Percentiles rank a stretch among this genome's conserved stretches.
These are phyloP conservation scores for Danaus chrysippus DNA, from an alignment of 2,888 invertebrate species.

Conservation along the genomic window DNA sequence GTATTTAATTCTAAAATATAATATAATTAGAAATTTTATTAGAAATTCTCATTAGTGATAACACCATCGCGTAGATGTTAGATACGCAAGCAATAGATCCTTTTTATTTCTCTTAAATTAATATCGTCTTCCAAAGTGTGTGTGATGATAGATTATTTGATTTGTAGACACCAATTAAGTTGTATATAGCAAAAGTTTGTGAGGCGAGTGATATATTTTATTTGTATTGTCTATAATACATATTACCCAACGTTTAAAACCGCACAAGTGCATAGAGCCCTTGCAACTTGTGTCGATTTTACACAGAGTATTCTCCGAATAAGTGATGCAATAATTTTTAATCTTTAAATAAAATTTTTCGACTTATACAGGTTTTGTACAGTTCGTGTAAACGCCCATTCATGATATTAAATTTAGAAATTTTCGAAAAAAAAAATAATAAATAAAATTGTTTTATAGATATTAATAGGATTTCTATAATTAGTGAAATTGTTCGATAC, in stretches of 20 bases:
- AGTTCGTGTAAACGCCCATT: constrained; percentile 32
- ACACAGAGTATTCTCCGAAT: constrained; percentile 36
- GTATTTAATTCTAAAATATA: constrained; percentile 75
- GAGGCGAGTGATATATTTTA: no score
- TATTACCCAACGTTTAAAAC: constrained; percentile 41
- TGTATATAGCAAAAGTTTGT: constrained; percentile 12
- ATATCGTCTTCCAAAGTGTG: constrained; percentile 73
- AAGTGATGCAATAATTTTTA: constrained; percentile 45
- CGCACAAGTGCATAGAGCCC: constrained; percentile 62
- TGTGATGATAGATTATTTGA: constrained; percentile 44
- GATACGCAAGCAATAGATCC: constrained; percentile 61
- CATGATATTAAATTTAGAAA: constrained; percentile 47
- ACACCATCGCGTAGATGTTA: constrained; percentile 41
- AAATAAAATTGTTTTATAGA: constrained; percentile 42
- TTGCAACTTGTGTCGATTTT: constrained; percentile 57
- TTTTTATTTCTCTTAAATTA: constrained; percentile 39
- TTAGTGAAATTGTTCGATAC: constrained; percentile 69
- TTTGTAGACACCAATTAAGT: constrained; percentile 12
- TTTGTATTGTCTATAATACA: no score
- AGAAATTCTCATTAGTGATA: constrained; percentile 36
- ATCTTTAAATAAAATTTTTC: constrained; percentile 33
- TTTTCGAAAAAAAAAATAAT: constrained; percentile 46
- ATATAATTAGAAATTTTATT: constrained; percentile 54
- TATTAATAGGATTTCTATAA: constrained; percentile 58
- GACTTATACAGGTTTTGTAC: constrained; percentile 52